Evolutionary conservation across 2,797 vertebrate genomes (phyloP), one percentile per base, ranked within the genome.

Genomic region (Phataginus tricuspis): DNA sequence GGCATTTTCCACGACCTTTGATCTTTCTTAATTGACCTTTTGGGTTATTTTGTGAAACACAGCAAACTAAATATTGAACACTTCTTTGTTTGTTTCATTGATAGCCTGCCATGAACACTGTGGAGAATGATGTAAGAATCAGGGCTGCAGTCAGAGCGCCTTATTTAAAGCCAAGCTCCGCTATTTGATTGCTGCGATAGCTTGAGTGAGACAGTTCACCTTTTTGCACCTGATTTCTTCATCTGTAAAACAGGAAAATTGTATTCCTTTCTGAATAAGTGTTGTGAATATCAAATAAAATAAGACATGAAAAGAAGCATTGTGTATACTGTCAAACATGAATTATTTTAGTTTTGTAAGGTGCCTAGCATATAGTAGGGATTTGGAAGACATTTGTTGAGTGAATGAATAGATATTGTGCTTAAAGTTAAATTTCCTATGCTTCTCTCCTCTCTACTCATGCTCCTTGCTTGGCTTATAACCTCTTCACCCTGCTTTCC

Each of bases 241-340:
- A 89, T 91, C 86, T 95, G 29, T 80, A 86, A 97, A 95, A 66
- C 45, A 95, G 63, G 74, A 95, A 85, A 82, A 80, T 94, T 74
- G 71, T 79, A 64, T 79, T 88, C 42, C 83, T 89, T 77, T 96
- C 77, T 88, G 53, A 86, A 91, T 59, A 86, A 95, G 27, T 68
- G 39, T 49, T 78, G 7, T 71, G 74, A 88, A 64, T 93, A 69
- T 68, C 27, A 96, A 94, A 45, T 64, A 72, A 89, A 78, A 53
- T 55, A 71, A 72, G 53, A 72, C 42, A 19, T n/a, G 37, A 78
- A 71, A 68, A 64, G 72, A 85, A 89, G 45, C 5, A 9, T 27
- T 19, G n/a, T 57, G 27, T 37, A 3, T 53, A 64, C 31, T 80
- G 29, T 93, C 72, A 95, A 90, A 31, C 64, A 49, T 49, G 53